Evolutionary conservation across 2,888 invertebrate genomes (phyloP).

Genomic region (Melinaea menophilus): DNA sequence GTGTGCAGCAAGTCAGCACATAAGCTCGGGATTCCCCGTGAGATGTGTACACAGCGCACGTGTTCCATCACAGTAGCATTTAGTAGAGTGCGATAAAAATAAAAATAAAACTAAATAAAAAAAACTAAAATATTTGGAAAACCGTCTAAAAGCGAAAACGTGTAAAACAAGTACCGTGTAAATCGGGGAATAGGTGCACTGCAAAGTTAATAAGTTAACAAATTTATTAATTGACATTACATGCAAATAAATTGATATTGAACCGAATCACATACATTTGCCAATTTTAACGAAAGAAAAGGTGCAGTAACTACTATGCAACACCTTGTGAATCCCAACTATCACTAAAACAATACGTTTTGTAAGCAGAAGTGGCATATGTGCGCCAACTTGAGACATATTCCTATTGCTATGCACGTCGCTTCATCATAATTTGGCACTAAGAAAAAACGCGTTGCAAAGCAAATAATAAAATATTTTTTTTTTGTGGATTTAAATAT

Average conservation of each 20-base stretch:
- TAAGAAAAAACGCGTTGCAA: constrained; percentile 14
- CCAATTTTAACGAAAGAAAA: constrained; percentile 15
- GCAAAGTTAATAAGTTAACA: constrained; percentile 1
- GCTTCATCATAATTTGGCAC: constrained; percentile 15
- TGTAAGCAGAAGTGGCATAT: constrained; percentile 17
- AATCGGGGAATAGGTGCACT: not conserved
- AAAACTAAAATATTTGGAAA: too few species aligned
- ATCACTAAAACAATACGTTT: constrained; percentile 16
- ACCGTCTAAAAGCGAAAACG: too few species aligned
- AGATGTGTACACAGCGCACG: too few species aligned
- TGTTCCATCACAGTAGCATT: too few species aligned
- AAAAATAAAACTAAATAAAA: too few species aligned
- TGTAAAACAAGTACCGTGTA: not conserved
- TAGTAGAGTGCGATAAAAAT: too few species aligned
- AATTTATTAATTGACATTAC: constrained; percentile 1
- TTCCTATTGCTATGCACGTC: constrained; percentile 15
- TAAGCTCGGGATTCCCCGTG: too few species aligned
- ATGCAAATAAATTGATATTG: constrained; percentile 5
- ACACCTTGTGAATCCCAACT: constrained; percentile 16
- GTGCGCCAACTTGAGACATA: constrained; percentile 18
- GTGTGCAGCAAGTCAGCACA: too few species aligned
- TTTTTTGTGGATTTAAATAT: constrained; percentile 12
- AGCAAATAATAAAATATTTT: constrained; percentile 8
- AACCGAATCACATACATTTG: constrained; percentile 17
- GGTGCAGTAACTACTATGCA: constrained; percentile 18